phyloP scores from a whole-genome alignment of 2,888 invertebrate genomes.

The Neria commutata region DNA sequence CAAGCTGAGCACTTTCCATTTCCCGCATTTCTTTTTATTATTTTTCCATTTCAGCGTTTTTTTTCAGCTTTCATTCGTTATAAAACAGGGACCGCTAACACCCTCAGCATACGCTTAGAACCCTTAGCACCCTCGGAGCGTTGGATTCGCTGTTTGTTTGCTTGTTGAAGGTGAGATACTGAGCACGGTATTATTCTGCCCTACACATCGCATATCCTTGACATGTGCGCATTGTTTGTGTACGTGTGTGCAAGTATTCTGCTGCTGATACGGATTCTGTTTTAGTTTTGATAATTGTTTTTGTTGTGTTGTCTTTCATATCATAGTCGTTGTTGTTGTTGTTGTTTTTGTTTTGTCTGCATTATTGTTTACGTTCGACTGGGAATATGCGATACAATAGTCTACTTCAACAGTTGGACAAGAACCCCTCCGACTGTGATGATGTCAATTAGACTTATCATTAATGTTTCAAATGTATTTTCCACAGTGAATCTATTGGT shows the following conservation, averaged over 20 bases:
- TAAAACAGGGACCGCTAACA: conserved; percentile 34
- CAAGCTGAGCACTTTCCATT: background rate
- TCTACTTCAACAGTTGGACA: too few species aligned
- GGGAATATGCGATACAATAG: too few species aligned
- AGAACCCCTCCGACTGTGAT: too few species aligned
- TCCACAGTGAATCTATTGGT: too few species aligned
- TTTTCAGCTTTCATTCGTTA: conserved; percentile 28
- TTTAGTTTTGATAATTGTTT: background rate
- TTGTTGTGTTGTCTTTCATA: background rate
- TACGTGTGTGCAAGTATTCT: conserved; percentile 25
- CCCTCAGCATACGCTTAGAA: background rate
- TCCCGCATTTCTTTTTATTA: conserved; percentile 35
- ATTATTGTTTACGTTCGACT: background rate
- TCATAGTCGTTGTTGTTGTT: conserved; percentile 5
- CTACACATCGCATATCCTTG: conserved; percentile 59
- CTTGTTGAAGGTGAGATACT: conserved; percentile 56
- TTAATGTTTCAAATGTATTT: too few species aligned
- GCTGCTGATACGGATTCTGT: conserved; percentile 41
- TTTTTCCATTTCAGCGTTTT: conserved; percentile 8
- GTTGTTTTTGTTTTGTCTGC: conserved; percentile 11
- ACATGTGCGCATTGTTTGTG: conserved; percentile 46
- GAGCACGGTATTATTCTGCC: conserved; percentile 58
- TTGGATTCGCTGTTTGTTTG: conserved; percentile 44
- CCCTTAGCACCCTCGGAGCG: background rate
- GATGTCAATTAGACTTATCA: too few species aligned